Percentiles rank a stretch among this genome's conserved stretches.
These are phyloP conservation scores for Sebastes flavidus DNA, from an alignment of 2,797 vertebrate species.

Conservation along the genomic window DNA sequence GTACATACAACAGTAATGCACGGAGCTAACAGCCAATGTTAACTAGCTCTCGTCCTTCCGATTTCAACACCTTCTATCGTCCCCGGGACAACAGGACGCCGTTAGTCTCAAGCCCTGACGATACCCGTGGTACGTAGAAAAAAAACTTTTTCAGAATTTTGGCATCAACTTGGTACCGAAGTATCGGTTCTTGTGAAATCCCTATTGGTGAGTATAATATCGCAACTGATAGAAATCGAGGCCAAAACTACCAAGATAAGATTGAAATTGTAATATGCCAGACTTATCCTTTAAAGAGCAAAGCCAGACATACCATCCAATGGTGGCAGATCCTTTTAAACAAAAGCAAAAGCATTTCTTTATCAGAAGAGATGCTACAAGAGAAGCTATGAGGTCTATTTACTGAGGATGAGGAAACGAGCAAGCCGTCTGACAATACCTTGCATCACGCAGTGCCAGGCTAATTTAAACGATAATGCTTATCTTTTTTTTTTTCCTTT, in stretches of 20 bases:
- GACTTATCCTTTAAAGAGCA: neutral
- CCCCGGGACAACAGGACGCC: too few species aligned
- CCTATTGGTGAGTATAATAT: too few species aligned
- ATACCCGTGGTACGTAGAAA: too few species aligned
- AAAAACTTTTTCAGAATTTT: too few species aligned
- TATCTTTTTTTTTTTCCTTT: neutral
- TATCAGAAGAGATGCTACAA: neutral
- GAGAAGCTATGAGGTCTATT: neutral
- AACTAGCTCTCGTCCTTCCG: too few species aligned
- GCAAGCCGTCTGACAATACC: neutral
- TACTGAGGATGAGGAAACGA: neutral
- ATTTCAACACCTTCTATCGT: too few species aligned
- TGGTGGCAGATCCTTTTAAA: neutral
- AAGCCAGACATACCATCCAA: neutral
- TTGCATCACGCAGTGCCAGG: neutral
- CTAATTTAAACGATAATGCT: neutral
- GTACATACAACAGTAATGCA: too few species aligned
- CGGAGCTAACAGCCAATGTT: too few species aligned
- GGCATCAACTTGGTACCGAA: too few species aligned
- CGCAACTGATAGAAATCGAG: neutral
- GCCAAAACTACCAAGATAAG: neutral
- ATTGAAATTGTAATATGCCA: neutral
- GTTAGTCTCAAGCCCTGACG: too few species aligned
- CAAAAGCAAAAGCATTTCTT: neutral
- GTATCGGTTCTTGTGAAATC: too few species aligned